Evolutionary conservation across 2,888 invertebrate genomes (phyloP), one percentile per base, ranked within the genome.

Genomic region (Zeuzera pyrina): DNA sequence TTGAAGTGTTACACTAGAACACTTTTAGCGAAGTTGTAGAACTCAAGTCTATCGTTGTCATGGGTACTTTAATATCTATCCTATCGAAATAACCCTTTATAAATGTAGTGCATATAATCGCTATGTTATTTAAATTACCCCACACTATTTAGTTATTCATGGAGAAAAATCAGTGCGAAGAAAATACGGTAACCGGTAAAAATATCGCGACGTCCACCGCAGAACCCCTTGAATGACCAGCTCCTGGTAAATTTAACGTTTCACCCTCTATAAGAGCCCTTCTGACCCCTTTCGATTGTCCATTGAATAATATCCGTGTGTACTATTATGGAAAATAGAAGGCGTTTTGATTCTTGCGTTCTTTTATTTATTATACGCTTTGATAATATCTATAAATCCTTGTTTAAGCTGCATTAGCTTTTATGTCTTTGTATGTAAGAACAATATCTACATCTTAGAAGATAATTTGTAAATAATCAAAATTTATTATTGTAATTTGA

Each of bases 151-250:
- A 19, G 8, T 1, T 52, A 67, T 71, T 65, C 62, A 60, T 62
- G 69, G 74, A 19, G 8, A 68, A 62, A 77, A 77, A 72, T 77
- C 71, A 64, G 59, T 64, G 63, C 61, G 61, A 63, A 66, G 71
- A 64, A 73, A 74, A 70, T 63, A 67, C 71, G 74, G 19, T 73
- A 68, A 63, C 61, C 62, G 62, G 57, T 53, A 62, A 65, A 72
- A 74, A 78, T 71, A 73, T 71, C 67, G 58, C 63, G 56, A 58
- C 57, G 69, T 78, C 78, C 67, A 69, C 70, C 62, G 49, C 76
- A 74, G 71, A 69, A 57, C 63, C 65, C n/a, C 62, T 56, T 49
- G 59, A 63, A 66, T 67, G 72, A 62, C 69, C 71, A 65, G 60
- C 51, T 50, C 46, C 54, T 59, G 63, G 50, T 64, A 64, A 66